Evolutionary conservation across 2,888 invertebrate species (phyloP).

Genomic region (Chydorus sphaericus): DNA sequence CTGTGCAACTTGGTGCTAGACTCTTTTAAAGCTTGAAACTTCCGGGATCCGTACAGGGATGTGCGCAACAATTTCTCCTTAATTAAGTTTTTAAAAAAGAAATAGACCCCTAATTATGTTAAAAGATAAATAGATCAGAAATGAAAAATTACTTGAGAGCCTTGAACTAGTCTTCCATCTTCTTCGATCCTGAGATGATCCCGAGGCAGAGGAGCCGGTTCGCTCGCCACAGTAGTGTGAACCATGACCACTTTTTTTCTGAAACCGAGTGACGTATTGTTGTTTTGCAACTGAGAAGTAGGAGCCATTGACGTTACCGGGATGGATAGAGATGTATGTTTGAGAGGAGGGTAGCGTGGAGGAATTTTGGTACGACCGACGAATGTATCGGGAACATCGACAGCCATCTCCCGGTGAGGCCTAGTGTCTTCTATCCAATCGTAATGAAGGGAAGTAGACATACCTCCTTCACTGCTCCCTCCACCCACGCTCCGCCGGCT

Average conservation of each 20-base stretch:
- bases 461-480: conserved; percentile 11
- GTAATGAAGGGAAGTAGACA: conserved; percentile 24
- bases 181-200: conserved; percentile 48
- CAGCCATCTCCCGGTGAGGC: not conserved
- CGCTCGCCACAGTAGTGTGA: conserved; percentile 26
- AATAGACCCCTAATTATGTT: not conserved
- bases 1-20: conserved; percentile 20
- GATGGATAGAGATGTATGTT: not conserved
- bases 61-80: conserved; percentile 80
- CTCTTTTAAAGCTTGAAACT: conserved; percentile 57
- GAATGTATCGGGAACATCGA: not conserved
- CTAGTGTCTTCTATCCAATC: too few relatives aligned
- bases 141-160: conserved; percentile 31
- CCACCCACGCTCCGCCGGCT: conserved; percentile 13
- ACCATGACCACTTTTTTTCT: conserved; percentile 17
- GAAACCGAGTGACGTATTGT: conserved; percentile 4
- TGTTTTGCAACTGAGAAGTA: too few relatives aligned
- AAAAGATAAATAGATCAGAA: not conserved
- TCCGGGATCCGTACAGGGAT: conserved; percentile 79
- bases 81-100: not conserved
- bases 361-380: not conserved
- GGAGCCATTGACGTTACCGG: not conserved
- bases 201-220: conserved; percentile 45
- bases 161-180: conserved; percentile 43
- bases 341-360: not conserved